phyloP scores from a whole-genome alignment of 1,140 invertebrate genomes.

The Heliconius himera region DNA sequence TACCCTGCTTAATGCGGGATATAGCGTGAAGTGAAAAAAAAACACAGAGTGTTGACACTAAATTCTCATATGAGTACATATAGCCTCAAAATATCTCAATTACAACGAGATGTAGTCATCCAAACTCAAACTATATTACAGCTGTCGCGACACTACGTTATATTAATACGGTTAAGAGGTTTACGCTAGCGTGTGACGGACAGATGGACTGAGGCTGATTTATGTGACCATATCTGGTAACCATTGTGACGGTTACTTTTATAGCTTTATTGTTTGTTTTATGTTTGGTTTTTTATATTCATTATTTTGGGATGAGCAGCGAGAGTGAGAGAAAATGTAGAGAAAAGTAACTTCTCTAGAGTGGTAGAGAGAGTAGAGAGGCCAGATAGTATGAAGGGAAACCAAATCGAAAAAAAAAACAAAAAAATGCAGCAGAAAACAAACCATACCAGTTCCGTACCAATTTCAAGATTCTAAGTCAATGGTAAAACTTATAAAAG shows the following conservation, averaged over 20 bases:
- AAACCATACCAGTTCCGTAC: no score
- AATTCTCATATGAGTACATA: not conserved
- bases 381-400: no score
- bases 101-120: not conserved
- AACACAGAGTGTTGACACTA: not conserved
- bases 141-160: not conserved
- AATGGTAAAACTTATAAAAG: no score
- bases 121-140: not conserved
- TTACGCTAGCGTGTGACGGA: slow-evolving; percentile 30
- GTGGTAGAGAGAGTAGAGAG: no score
- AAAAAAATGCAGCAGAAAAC: no score
- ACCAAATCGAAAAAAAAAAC: no score
- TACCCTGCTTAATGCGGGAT: no score
- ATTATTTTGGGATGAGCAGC: not conserved
- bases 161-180: slow-evolving; percentile 22
- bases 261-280: not conserved
- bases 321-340: no score
- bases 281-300: not conserved
- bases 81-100: not conserved
- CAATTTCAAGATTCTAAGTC: no score
- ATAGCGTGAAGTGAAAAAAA: no score
- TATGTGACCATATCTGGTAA: not conserved
- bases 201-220: slow-evolving; percentile 11
- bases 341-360: no score
- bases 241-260: not conserved